A percentile compares a stretch with the other conserved stretches of the same genome.
phyloP scores from a whole-genome alignment of 2,113 vertebrate genomes.

The Balaenoptera acutorostrata region DNA sequence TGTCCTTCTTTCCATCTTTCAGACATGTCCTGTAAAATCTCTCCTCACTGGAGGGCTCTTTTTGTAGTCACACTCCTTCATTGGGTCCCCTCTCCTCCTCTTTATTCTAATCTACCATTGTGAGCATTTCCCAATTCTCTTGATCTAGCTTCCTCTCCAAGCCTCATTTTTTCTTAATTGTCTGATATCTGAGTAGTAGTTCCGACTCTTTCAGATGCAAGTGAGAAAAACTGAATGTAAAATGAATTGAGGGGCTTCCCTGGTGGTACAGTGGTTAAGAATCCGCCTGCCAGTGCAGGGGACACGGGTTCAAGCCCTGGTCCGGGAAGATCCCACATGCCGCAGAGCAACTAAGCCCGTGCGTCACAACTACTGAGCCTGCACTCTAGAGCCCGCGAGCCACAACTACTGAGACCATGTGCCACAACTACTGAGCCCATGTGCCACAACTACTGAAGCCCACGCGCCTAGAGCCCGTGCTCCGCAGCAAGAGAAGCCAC shows the following conservation, averaged over 20 bases:
- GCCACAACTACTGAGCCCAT: no score
- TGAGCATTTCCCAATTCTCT: background rate
- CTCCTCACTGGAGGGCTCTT: background rate
- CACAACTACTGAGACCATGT: no score
- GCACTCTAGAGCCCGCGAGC: no score
- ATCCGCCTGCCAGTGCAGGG: no score
- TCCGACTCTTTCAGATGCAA: background rate
- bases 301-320: no score
- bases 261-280: no score
- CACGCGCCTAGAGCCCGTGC: no score
- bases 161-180: background rate
- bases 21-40: background rate
- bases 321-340: no score
- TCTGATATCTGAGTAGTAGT: background rate
- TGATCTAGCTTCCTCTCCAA: background rate
- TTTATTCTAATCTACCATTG: background rate
- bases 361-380: no score
- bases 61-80: accelerated
- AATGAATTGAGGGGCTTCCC: background rate
- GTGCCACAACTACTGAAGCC: no score
- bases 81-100: background rate
- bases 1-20: background rate
- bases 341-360: no score
- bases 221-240: background rate
- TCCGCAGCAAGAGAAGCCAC: no score